Evolutionary conservation across 2,888 invertebrate species (phyloP), one percentile per base, ranked within the genome.

Genomic region (Drosophila pegasa): DNA sequence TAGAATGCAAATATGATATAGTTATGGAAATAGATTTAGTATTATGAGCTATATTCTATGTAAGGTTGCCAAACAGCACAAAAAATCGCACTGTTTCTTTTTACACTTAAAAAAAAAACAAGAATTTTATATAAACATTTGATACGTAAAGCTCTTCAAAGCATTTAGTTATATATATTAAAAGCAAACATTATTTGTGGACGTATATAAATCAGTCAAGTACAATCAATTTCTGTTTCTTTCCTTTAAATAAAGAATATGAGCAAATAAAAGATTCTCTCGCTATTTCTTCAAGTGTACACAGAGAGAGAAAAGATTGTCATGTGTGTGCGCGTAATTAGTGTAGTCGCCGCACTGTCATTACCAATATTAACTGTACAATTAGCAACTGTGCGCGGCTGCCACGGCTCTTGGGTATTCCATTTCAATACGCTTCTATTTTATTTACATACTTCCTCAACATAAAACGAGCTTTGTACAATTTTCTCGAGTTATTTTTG

Each of bases 321-420:
- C 9, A 41, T 20, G 40, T 45, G 47, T 20, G 58, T 22, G 22
- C 22, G 22, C 22, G 22, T 69, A 54, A 69, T 37, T 64, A 48
- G 54, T 50, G 75, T 58, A 58, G 50, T 31, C 41, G 35, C 48
- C 22, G 38, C 41, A 60, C 40, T 69, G 56, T 37, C 48, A 71
- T 66, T 75, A 54, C 40, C 43, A 71, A 70, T 59, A 43, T 63
- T 62, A 67, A 45, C 45, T 45, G 43, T 18, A 67, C 63, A 76
- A 75, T 76, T 76, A 76, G 31, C 58, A 72, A 75, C 77, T 76
- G 71, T 76, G 66, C 76, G 62, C 56, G 43, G n/a, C 54, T 57
- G 71, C 61, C 41, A 60, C 58, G 58, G 71, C 27, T 56, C 48
- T 33, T 60, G 29, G n/a, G 40, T 71, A 60, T 71, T 57, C 69